Conservation (phyloP, 2,113 vertebrate species). For the Rattus norvegicus region GRCr8 NC_086039.1:132366001-132366500, state of each 20-base stretch:
- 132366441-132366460: not conserved
- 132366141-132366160: not conserved
- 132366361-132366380: not conserved
- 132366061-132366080: not conserved
- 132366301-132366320: constrained; percentile 23
- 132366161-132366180: constrained; percentile 15
- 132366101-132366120: constrained; percentile 32
- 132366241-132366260: not conserved
- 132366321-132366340: not conserved
- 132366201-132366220: not conserved
- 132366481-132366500: not conserved
- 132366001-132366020: not conserved
- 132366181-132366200: not conserved
- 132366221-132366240: constrained; percentile 20
- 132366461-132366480: not conserved
- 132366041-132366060: not conserved
- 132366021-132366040: not conserved
- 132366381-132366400: not conserved
- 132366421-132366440: not conserved
- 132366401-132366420: not conserved
- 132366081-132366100: not conserved
- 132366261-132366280: constrained; percentile 45
- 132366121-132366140: constrained; percentile 20
- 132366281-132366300: constrained; percentile 9
- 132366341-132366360: not conserved